Evolutionary conservation across 2,113 vertebrate genomes (phyloP), one percentile per base, ranked within the genome.

Genomic region (Hippocampus guttulatus): DNA sequence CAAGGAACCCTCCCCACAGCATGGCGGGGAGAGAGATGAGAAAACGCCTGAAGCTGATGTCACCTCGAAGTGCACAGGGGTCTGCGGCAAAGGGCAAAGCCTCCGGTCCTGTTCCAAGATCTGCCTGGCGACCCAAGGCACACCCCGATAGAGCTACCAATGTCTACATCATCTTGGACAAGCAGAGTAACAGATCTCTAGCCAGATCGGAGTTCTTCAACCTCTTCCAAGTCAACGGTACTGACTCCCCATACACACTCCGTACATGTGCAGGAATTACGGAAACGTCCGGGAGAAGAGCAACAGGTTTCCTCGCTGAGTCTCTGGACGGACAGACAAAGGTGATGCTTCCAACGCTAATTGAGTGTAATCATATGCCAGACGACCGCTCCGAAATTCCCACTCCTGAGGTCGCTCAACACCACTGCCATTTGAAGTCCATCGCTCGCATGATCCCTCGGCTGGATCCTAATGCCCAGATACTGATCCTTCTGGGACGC

Each of bases 291-390:
- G 68, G 68, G 1, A 60, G 64, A 40, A 67, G 55, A 61, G 75
- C 40, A 0, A 25, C 18, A 25, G 54, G 41, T 2, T 67, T 67
- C 5, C 6, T 60, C 0, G 30, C 14, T 3, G 64, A 67, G 12
- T 67, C 54, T 5, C 2, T 67, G 5, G 64, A 60, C 47, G 64
- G 52, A 58, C 11, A 3, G 5, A 43, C 25, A 33, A n/a, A 2
- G 0, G 21, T 73, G 3, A 8, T 8, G 1, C 55, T 73, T 3
- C 64, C 55, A 1, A 47, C 64, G 9, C 71, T 73, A 1, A 58
- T 73, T 0, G 63, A 73, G 23, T 73, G 71, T 9, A 67, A 67
- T 18, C 2, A 73, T 21, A 58, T 73, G 4, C 51, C 52, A 57
- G n/a, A 66, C 5, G 33, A 38, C 33, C 33, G 33, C 5, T 38